Conservation (phyloP, 2,797 vertebrate species). For the Triplophysa bombifrons region DNA sequence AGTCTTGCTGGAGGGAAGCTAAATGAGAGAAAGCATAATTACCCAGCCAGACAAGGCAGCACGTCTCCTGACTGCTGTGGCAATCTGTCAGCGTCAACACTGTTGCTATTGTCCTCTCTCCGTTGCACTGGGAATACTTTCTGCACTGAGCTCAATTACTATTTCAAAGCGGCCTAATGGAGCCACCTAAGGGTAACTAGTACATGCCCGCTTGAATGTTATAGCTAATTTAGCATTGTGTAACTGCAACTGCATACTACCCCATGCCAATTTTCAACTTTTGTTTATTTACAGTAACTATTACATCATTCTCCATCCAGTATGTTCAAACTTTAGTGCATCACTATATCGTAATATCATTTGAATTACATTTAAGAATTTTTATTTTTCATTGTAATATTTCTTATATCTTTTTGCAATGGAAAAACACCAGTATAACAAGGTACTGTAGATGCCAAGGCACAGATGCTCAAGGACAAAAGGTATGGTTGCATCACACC, state of each 20-base stretch:
- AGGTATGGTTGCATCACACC: background rate
- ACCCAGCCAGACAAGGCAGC: slow-evolving; percentile 44
- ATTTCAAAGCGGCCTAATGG: background rate
- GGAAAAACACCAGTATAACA: too few species aligned
- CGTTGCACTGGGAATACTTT: slow-evolving; percentile 21
- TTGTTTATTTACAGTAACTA: background rate
- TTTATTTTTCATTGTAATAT: too few species aligned
- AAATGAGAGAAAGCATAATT: slow-evolving; percentile 46
- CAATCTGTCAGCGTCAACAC: slow-evolving; percentile 37
- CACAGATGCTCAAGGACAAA: background rate
- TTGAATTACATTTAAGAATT: too few species aligned
- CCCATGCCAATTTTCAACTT: background rate
- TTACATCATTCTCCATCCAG: background rate
- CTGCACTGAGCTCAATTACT: slow-evolving; percentile 8
- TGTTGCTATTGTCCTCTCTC: slow-evolving; percentile 26
- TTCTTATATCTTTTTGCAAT: too few species aligned
- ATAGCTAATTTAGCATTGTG: background rate
- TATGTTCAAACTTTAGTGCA: background rate
- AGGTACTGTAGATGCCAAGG: too few species aligned
- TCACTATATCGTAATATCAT: background rate
- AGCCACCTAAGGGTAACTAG: background rate
- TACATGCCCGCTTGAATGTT: background rate
- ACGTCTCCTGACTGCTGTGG: slow-evolving; percentile 36
- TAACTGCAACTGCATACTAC: background rate
- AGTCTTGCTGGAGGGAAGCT: slow-evolving; percentile 38